phyloP scores from a whole-genome alignment of 2,888 invertebrate species.

The Diabrotica balteata region DNA sequence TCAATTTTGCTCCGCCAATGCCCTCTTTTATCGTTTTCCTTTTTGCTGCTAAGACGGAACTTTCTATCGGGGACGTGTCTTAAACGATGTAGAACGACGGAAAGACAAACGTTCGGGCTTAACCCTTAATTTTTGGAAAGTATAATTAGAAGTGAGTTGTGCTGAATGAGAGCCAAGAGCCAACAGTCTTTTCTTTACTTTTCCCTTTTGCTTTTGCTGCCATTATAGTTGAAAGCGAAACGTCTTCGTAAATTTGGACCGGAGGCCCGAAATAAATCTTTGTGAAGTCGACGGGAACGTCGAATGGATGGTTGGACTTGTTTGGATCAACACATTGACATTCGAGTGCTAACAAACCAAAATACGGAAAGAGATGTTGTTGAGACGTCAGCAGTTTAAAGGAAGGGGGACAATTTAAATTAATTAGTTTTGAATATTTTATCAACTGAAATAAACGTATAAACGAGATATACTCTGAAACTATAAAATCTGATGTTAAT shows the following conservation, averaged over 20 bases:
- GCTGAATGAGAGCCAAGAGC: conserved; percentile 16
- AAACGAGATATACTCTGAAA: too few species aligned
- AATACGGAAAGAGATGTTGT: background rate
- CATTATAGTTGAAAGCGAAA: conserved; percentile 17
- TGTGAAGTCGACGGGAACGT: conserved; percentile 1
- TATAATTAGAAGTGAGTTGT: conserved; percentile 22
- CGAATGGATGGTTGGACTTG: background rate
- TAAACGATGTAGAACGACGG: conserved; percentile 20
- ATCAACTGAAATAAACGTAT: too few species aligned
- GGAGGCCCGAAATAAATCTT: conserved; percentile 18
- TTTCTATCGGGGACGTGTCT: conserved; percentile 11
- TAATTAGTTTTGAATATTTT: too few species aligned
- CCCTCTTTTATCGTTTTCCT: background rate
- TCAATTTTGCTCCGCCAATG: conserved; percentile 7
- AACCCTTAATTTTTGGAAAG: conserved; percentile 14
- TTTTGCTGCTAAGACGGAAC: conserved; percentile 19
- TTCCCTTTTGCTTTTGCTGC: conserved; percentile 10
- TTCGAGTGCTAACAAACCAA: background rate
- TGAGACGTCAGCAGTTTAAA: too few species aligned
- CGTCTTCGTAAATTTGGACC: conserved; percentile 15
- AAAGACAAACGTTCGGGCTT: conserved; percentile 14
- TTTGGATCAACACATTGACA: background rate
- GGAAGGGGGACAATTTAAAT: too few species aligned
- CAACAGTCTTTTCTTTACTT: conserved; percentile 3
- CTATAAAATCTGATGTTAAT: too few species aligned